These are phyloP conservation scores for Ptychochromis oligacanthus DNA, from an alignment of 2,113 vertebrate genomes.

Conservation along the genomic window DNA sequence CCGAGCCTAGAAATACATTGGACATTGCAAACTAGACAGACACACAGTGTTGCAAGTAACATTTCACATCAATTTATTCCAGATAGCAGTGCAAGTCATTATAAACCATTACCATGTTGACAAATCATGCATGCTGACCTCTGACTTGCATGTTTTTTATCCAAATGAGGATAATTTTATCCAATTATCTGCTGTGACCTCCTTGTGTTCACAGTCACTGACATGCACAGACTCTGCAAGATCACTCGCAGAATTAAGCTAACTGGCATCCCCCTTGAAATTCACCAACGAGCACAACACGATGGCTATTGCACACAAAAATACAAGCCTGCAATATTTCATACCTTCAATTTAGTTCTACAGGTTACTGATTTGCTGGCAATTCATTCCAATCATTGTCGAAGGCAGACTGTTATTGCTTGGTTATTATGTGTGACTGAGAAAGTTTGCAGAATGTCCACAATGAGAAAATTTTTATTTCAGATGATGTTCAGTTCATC, in stretches of 20 bases:
- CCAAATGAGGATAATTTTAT: too few species aligned
- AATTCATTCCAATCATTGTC: background rate
- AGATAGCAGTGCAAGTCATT: background rate
- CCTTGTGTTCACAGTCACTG: background rate
- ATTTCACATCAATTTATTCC: background rate
- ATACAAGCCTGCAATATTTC: background rate
- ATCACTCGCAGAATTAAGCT: background rate
- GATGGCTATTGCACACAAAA: background rate
- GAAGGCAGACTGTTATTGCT: background rate
- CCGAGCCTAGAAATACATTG: background rate
- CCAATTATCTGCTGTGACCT: constrained; percentile 16
- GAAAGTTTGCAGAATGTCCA: background rate
- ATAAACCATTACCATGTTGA: background rate
- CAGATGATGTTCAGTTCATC: background rate
- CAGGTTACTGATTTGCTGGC: background rate
- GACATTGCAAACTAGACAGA: background rate
- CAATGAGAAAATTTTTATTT: background rate
- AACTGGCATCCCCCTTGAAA: background rate
- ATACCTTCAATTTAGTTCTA: background rate
- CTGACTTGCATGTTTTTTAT: too few species aligned
- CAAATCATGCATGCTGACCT: too few species aligned
- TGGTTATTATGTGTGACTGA: background rate
- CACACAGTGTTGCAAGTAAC: background rate
- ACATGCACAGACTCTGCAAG: background rate
- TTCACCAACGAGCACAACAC: background rate